These are phyloP conservation scores for Geococcyx californianus DNA, from an alignment of 2,113 vertebrate genomes.

Conservation along the genomic window DNA sequence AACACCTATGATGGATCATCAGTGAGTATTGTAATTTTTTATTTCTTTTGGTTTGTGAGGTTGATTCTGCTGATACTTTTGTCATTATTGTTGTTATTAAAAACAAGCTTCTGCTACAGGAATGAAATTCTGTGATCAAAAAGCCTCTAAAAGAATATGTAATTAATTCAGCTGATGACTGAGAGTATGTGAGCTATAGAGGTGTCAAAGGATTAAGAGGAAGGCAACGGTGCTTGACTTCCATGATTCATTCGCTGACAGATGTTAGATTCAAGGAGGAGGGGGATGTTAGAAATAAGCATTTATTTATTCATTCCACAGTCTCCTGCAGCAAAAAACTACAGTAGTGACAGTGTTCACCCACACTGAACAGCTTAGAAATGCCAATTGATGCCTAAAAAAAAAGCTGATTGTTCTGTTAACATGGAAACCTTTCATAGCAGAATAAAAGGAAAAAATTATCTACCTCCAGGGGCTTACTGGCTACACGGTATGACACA, in stretches of 20 bases:
- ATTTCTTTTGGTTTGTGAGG: not conserved
- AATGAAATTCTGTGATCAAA: not conserved
- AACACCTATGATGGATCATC: not conserved
- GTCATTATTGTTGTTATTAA: not conserved
- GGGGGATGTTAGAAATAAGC: not conserved
- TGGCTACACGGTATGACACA: not conserved
- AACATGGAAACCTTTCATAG: conserved; percentile 27
- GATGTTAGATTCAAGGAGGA: conserved; percentile 23
- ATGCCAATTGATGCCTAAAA: conserved; percentile 14
- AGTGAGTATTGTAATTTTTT: not conserved
- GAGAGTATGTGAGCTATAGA: not conserved
- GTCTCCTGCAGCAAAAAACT: not conserved
- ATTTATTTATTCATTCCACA: conserved; percentile 31
- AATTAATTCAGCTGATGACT: not conserved
- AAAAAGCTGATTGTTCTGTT: conserved; percentile 10
- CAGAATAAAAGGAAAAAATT: not conserved
- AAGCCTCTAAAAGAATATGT: not conserved
- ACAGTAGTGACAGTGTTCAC: not conserved
- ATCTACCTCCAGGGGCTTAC: not conserved
- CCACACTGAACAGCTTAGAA: conserved; percentile 20
- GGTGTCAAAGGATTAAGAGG: not conserved
- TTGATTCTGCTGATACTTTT: not conserved
- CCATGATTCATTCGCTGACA: conserved; percentile 35
- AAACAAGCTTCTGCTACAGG: not conserved
- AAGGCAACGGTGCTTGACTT: not conserved